Conservation (phyloP, 2,888 invertebrate genomes). For the Horisme vitalbata region DNA sequence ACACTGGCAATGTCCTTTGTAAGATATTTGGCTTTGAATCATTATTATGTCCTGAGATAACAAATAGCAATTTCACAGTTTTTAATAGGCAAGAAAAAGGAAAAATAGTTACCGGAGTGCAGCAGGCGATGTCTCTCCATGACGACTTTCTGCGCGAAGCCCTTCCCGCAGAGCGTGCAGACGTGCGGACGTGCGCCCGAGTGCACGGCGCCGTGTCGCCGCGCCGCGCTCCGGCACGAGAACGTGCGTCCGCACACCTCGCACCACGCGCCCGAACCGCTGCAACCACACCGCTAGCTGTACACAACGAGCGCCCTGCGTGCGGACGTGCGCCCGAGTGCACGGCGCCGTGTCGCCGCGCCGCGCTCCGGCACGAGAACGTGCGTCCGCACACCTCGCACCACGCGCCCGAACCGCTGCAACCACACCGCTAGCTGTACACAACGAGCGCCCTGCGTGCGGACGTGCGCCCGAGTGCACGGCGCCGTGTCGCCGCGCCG, state of each 20-base stretch:
- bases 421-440: neutral
- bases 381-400: constrained; percentile 67
- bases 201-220: constrained; percentile 55
- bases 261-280: constrained; percentile 70
- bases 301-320: constrained; percentile 42
- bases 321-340: constrained; percentile 80
- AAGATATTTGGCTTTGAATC: no score
- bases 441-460: constrained; percentile 40
- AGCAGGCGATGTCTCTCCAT: constrained; percentile 83
- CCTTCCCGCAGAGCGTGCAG: constrained; percentile 70
- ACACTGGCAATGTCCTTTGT: no score
- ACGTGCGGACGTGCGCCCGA: constrained; percentile 86
- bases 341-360: constrained; percentile 66
- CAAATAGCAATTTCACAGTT: no score
- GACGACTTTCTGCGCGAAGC: constrained; percentile 89
- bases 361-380: constrained; percentile 85
- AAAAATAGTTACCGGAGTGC: constrained; percentile 43
- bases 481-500: constrained; percentile 75
- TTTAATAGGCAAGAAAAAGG: no score
- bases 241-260: constrained; percentile 56
- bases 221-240: constrained; percentile 84
- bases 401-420: constrained; percentile 82
- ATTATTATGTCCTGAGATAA: no score
- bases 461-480: constrained; percentile 79
- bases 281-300: constrained; percentile 59